Base-by-base conservation (phyloP, 2,888 invertebrate genomes). In the Macrosiphum euphorbiae region DNA sequence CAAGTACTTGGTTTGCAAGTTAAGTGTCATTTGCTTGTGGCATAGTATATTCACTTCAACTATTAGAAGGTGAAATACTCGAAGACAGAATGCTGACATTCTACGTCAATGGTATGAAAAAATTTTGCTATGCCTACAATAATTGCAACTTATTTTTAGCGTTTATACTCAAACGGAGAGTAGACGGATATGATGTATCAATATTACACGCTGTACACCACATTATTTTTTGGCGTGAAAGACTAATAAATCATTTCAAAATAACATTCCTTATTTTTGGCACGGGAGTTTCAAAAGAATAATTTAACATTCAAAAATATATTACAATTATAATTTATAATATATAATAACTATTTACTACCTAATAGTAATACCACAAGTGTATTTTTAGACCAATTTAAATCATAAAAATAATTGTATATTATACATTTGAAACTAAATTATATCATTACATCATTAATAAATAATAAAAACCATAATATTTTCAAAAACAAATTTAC, bases 241-340 rank as follows among this genome's bases (percentile, higher is more conserved):
- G 16, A 87, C 86, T n/a, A 87, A 87, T 87, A 87, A 47, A 87
- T 87, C 35, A 50, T 87, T 87, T 87, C 28, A 7, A 87, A 87
- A 87, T 87, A 87, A 87, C 50, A 47, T 50, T 86, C 28, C 50
- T 87, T 50, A 20, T 87, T 87, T n/a, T 50, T 87, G 87, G 50
- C 78, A 78, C 20, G 16, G 8, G 16, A 20, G 20, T 35, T 35
- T 41, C 78, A 78, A 78, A 20, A 78, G n/a, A 35, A 78, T 78
- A 78, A 78, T 35, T 78, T 35, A 20, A 35, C 8, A 35, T 78
- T 78, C 20, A 35, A 35, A 78, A 78, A 35, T n/a, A 13, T 78
- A 78, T 35, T 78, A 35, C 78, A 35, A 78, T 78, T 78, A 20
- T 20, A 35, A 78, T 78, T 78, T 78, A 20, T 20, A 35, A 35